Percentiles rank a stretch among this genome's conserved stretches.
These are phyloP conservation scores for Calephelis virginiensis DNA, from an alignment of 1,140 invertebrate species.

Conservation along the genomic window DNA sequence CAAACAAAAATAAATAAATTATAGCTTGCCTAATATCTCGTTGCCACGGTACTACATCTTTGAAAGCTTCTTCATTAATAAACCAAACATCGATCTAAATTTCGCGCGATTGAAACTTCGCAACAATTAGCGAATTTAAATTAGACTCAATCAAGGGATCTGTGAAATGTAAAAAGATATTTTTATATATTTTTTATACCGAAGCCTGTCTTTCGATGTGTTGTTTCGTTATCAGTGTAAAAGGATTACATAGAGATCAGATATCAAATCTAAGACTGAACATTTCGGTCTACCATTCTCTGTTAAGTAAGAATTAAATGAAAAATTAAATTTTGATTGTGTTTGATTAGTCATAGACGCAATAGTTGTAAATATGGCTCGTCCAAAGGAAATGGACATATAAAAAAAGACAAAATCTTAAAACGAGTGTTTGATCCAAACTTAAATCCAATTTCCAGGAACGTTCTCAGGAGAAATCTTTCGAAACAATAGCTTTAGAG, in stretches of 20 bases:
- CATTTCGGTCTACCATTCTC: no score
- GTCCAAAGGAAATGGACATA: no score
- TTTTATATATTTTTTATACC: neutral
- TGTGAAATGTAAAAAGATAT: neutral
- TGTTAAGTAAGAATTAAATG: no score
- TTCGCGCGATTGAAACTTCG: slow-evolving; percentile 35
- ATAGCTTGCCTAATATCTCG: neutral
- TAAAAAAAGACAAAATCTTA: slow-evolving; percentile 35
- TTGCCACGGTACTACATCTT: slow-evolving; percentile 30
- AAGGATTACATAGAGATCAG: slow-evolving; percentile 14
- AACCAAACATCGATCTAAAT: slow-evolving; percentile 38
- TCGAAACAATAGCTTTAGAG: slow-evolving; percentile 42
- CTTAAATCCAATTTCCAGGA: slow-evolving; percentile 72
- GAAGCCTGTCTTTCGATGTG: no score
- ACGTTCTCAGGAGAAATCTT: slow-evolving; percentile 61
- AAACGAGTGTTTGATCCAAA: slow-evolving; percentile 53
- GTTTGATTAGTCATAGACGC: no score
- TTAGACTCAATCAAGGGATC: slow-evolving; percentile 23
- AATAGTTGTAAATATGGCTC: no score
- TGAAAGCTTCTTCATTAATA: slow-evolving; percentile 48
- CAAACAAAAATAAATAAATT: slow-evolving; percentile 4
- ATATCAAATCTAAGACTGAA: no score
- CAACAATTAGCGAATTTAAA: slow-evolving; percentile 53
- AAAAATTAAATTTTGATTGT: no score
- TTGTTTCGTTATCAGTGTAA: no score